Evolutionary conservation across 2,888 invertebrate species (phyloP).

Genomic region (Drosophila koepferae): DNA sequence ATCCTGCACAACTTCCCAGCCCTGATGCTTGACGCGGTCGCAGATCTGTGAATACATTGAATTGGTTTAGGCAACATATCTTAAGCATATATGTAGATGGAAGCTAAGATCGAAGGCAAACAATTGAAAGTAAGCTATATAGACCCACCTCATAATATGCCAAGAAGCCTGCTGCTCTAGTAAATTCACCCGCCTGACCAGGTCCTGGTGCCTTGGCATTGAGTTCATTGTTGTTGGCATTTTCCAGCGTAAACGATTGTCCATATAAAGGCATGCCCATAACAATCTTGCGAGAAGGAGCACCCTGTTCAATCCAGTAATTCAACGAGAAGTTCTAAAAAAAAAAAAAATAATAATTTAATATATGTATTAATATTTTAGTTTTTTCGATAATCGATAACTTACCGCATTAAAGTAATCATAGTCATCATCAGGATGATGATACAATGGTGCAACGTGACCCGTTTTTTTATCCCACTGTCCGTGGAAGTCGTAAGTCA

Average conservation of each 20-base stretch:
- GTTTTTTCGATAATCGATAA: neutral
- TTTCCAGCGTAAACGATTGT: slow-evolving; percentile 91
- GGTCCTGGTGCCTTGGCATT: slow-evolving; percentile 92
- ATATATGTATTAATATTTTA: neutral
- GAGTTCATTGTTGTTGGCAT: slow-evolving; percentile 88
- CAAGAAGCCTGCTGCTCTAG: slow-evolving; percentile 93
- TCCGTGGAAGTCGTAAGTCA: slow-evolving; percentile 96
- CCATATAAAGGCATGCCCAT: slow-evolving; percentile 97
- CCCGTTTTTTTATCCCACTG: slow-evolving; percentile 97
- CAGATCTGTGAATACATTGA: slow-evolving; percentile 88
- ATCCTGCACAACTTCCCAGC: slow-evolving; percentile 93
- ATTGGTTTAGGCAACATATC: neutral
- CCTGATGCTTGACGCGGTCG: slow-evolving; percentile 90
- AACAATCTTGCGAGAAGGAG: slow-evolving; percentile 91
- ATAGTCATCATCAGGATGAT: slow-evolving; percentile 93
- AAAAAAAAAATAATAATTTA: neutral
- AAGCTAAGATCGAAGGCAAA: too few relatives aligned
- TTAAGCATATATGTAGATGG: neutral
- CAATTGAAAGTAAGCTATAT: neutral
- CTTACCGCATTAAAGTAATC: slow-evolving; percentile 93
- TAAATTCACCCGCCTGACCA: slow-evolving; percentile 94
- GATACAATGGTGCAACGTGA: slow-evolving; percentile 93
- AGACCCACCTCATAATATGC: slow-evolving; percentile 92
- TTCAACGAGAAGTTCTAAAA: slow-evolving; percentile 92
- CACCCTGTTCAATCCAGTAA: slow-evolving; percentile 95